phyloP scores from a whole-genome alignment of 2,113 vertebrate species.

The Atlantisia rogersi region DNA sequence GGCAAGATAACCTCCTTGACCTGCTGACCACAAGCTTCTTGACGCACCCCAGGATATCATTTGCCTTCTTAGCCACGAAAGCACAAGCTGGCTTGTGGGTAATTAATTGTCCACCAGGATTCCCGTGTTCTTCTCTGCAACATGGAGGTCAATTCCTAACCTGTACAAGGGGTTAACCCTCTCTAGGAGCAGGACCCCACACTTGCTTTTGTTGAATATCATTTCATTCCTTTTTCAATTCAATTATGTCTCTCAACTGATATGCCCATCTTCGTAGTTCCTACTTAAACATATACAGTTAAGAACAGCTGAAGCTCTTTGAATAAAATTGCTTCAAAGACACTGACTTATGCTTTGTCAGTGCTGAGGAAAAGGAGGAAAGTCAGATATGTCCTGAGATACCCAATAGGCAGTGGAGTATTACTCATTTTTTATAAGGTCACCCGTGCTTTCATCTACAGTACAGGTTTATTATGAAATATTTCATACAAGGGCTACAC shows the following conservation, averaged over 20 bases:
- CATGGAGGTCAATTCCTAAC: too few species aligned
- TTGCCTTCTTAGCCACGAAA: too few species aligned
- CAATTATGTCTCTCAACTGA: background rate
- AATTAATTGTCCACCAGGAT: too few species aligned
- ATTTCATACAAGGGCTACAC: background rate
- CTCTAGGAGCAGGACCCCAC: too few species aligned
- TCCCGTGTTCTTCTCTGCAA: too few species aligned
- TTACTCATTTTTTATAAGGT: background rate
- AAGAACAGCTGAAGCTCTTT: background rate
- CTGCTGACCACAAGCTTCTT: too few species aligned
- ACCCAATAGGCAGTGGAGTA: background rate
- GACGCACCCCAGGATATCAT: too few species aligned
- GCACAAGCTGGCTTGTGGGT: too few species aligned
- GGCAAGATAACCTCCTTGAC: too few species aligned
- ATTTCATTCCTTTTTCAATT: background rate
- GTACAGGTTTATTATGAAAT: background rate
- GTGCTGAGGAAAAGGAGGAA: background rate
- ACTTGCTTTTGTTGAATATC: too few species aligned
- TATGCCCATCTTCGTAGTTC: background rate
- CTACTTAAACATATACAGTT: background rate
- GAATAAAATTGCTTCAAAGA: background rate
- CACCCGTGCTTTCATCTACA: background rate
- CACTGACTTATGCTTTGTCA: background rate
- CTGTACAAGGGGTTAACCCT: too few species aligned
- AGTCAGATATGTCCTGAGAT: background rate